Conservation (phyloP, 64 coral and sea anemone species). For the Actinia tenebrosa region DNA sequence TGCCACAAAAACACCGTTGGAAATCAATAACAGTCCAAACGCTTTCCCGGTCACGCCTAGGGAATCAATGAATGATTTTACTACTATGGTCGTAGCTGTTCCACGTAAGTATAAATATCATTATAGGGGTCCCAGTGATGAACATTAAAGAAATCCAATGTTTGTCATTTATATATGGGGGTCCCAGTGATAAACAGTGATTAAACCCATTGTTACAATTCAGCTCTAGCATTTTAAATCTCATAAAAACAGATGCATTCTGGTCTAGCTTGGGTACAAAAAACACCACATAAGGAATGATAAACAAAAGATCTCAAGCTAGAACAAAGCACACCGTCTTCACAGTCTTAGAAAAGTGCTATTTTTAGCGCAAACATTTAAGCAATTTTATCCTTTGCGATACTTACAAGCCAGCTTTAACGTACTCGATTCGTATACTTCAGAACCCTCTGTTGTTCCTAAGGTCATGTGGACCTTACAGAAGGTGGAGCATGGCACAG, state of each 20-base stretch:
- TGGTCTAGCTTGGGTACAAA: neutral
- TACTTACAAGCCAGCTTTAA: neutral
- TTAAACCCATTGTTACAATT: no score
- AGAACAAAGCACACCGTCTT: neutral
- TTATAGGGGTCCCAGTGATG: no score
- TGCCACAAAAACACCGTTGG: slow-evolving; percentile 58
- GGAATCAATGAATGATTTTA: slow-evolving; percentile 81
- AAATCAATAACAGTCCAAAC: slow-evolving; percentile 79
- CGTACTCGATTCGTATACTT: neutral
- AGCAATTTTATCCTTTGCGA: neutral
- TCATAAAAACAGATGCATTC: no score
- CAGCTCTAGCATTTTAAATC: no score
- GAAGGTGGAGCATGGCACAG: slow-evolving; percentile 64
- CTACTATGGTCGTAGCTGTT: slow-evolving; percentile 67
- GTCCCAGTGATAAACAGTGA: no score
- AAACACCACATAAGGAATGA: no score
- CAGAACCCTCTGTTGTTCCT: slow-evolving; percentile 72
- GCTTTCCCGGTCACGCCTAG: slow-evolving; percentile 63
- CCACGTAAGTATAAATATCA: slow-evolving; percentile 57
- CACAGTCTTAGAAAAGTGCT: no score
- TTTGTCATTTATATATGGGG: no score
- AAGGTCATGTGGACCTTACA: slow-evolving; percentile 78
- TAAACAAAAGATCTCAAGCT: neutral
- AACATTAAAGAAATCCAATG: no score
- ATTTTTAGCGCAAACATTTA: no score